phyloP scores from a whole-genome alignment of 1,140 invertebrate genomes.

The Atta texana region DNA sequence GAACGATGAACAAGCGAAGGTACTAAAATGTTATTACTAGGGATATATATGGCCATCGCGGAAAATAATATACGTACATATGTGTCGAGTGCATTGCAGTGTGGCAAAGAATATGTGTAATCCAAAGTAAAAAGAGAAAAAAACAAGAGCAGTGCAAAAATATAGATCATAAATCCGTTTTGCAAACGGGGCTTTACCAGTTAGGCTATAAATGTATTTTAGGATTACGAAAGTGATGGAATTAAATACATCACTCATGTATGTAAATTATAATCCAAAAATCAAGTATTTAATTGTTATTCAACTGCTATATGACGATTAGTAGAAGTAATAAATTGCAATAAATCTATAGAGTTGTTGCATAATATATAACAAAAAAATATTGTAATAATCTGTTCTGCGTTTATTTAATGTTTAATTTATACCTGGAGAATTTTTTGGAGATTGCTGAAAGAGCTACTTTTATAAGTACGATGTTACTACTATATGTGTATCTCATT shows the following conservation, averaged over 20 bases:
- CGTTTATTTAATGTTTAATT: constrained; percentile 3
- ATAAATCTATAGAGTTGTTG: background rate
- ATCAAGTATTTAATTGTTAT: constrained; percentile 35
- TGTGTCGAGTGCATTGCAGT: constrained; percentile 21
- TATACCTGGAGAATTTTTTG: background rate
- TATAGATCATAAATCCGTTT: constrained; percentile 56
- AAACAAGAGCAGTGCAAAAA: constrained; percentile 13
- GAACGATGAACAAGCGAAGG: constrained; percentile 13
- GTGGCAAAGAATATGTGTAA: constrained; percentile 30
- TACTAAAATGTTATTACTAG: constrained; percentile 36
- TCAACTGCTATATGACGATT: background rate
- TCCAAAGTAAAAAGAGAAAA: constrained; percentile 36
- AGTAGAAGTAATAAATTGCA: constrained; percentile 9
- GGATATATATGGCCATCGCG: constrained; percentile 7
- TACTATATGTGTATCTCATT: background rate
- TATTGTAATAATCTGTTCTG: background rate
- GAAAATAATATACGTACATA: constrained; percentile 23
- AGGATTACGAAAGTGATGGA: constrained; percentile 43
- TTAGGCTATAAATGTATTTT: constrained; percentile 54
- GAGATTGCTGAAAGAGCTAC: background rate
- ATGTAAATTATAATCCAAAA: constrained; percentile 30
- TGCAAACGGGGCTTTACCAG: constrained; percentile 29
- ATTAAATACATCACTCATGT: constrained; percentile 12
- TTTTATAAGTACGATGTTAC: background rate
- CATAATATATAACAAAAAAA: background rate